Percentiles rank a stretch among this genome's conserved stretches.
Evolutionary conservation across 2,797 vertebrate genomes (phyloP).

Genomic region (Otus scops): DNA sequence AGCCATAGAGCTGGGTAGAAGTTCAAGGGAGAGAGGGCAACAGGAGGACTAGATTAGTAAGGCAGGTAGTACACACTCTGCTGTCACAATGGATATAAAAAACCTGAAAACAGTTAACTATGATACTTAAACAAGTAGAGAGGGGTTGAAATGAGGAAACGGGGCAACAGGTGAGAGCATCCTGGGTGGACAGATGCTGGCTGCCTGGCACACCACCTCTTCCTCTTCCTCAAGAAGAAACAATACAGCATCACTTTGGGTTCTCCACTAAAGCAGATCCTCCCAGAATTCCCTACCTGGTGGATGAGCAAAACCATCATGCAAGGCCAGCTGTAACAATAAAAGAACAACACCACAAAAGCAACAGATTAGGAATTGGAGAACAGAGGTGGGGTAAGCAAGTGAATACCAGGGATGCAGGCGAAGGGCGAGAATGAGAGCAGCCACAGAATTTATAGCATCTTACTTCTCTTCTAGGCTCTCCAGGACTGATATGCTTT

Average conservation of each 20-base stretch:
- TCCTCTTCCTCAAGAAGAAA: neutral
- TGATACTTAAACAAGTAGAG: neutral
- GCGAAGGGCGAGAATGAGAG: neutral
- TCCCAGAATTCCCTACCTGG: neutral
- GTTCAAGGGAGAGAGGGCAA: neutral
- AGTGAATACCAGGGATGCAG: neutral
- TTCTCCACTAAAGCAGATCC: neutral
- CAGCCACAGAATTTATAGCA: neutral
- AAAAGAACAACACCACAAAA: neutral
- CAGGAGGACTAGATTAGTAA: neutral
- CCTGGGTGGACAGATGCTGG: neutral
- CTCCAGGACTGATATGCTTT: neutral
- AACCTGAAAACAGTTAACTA: neutral
- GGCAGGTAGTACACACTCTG: neutral
- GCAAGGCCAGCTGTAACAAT: neutral
- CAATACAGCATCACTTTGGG: neutral
- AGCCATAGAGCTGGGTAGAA: neutral
- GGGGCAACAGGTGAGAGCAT: neutral
- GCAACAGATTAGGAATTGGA: neutral
- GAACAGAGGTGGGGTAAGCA: neutral
- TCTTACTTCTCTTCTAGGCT: neutral
- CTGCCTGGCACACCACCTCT: neutral
- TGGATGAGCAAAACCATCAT: rapidly evolving
- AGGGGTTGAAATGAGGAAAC: neutral
- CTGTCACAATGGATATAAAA: neutral